Evolutionary conservation across 2,888 invertebrate species (phyloP).

Genomic region (Acleris cristana): DNA sequence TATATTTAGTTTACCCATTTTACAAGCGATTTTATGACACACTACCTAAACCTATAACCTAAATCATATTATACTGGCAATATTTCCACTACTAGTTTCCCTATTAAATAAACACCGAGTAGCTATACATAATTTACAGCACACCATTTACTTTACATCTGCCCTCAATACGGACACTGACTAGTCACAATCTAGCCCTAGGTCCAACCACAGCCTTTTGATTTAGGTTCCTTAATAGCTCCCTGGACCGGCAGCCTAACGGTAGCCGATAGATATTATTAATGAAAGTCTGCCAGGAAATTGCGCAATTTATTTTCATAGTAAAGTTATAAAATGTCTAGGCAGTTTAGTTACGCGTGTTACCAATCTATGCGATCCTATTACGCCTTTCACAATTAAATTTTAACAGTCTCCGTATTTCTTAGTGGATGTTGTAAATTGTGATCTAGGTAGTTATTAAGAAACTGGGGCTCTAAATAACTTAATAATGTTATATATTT

Average conservation of each 20-base stretch:
- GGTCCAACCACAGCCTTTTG: constrained; percentile 20
- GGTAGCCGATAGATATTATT: constrained; percentile 40
- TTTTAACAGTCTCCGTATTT: neutral
- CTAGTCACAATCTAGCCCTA: constrained; percentile 12
- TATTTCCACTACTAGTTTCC: too few relatives aligned
- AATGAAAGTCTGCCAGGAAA: constrained; percentile 41
- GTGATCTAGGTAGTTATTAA: neutral
- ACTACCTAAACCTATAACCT: too few relatives aligned
- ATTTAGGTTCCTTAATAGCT: constrained; percentile 41
- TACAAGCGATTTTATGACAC: too few relatives aligned
- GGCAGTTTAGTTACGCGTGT: constrained; percentile 18
- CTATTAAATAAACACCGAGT: too few relatives aligned
- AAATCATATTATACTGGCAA: too few relatives aligned
- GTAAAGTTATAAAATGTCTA: constrained; percentile 23
- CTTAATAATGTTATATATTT: neutral
- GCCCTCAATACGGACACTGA: constrained; percentile 4
- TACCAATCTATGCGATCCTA: constrained; percentile 11
- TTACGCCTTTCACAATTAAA: neutral
- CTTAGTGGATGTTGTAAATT: neutral
- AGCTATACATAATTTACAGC: too few relatives aligned
- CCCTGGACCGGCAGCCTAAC: constrained; percentile 44
- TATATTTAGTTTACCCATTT: too few relatives aligned
- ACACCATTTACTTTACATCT: too few relatives aligned
- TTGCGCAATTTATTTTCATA: constrained; percentile 27
- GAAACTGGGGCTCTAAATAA: neutral